These are phyloP conservation scores for Chionomys nivalis DNA, from an alignment of 2,113 vertebrate genomes.

Conservation along the genomic window DNA sequence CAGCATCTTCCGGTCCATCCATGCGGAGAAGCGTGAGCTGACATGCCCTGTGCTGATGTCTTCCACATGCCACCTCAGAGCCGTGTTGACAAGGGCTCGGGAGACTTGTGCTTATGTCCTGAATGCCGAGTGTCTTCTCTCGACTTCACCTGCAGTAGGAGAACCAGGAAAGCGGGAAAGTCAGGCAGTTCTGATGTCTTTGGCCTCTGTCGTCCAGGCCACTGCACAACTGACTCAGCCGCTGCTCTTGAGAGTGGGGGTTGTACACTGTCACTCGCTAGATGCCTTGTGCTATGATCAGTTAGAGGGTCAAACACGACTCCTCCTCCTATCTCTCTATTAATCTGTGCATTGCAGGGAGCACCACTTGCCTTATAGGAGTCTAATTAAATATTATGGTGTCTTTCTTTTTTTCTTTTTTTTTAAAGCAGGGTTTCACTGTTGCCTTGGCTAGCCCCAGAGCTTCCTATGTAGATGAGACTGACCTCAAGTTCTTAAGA, in stretches of 20 bases:
- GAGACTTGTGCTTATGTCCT: not conserved
- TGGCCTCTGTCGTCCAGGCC: not conserved
- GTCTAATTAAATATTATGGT: not conserved
- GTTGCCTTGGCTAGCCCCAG: not conserved
- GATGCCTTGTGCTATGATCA: not conserved
- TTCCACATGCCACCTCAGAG: not conserved
- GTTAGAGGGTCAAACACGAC: not conserved
- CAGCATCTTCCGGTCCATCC: not conserved
- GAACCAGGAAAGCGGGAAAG: not conserved
- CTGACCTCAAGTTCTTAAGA: not conserved
- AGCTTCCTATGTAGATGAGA: not conserved
- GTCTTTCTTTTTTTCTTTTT: not conserved
- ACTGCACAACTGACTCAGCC: too few relatives aligned
- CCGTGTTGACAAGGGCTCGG: not conserved
- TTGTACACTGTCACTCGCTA: too few relatives aligned
- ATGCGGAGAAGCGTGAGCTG: fast-evolving
- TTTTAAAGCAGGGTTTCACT: not conserved
- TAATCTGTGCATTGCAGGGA: not conserved
- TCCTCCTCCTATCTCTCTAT: not conserved
- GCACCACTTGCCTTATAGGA: not conserved
- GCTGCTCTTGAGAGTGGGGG: not conserved
- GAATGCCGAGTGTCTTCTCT: not conserved
- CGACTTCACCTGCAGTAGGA: not conserved
- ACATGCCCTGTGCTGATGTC: too few relatives aligned
- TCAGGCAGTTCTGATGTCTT: not conserved